Percentiles rank a stretch among this genome's conserved stretches.
Evolutionary conservation across 2,888 invertebrate genomes (phyloP).

Genomic region (Plusia festucae): DNA sequence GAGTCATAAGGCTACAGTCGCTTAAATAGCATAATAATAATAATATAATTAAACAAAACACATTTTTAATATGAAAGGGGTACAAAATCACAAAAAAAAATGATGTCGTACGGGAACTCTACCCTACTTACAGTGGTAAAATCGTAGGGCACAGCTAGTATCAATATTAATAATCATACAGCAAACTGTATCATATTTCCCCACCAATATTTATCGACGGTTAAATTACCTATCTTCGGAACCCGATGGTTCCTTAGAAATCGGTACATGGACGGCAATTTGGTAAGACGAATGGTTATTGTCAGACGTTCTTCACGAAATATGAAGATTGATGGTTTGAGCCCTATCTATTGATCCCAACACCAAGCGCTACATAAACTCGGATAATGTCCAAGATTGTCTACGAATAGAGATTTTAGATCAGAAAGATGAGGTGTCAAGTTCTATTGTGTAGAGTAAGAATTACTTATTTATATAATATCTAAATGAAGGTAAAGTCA

Average conservation of each 20-base stretch:
- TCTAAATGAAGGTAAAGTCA: too few relatives aligned
- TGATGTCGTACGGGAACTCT: too few relatives aligned
- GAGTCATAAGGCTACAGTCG: too few relatives aligned
- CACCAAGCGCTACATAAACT: conserved; percentile 36
- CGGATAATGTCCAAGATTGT: conserved; percentile 41
- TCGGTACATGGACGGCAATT: conserved; percentile 74
- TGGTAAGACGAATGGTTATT: conserved; percentile 79
- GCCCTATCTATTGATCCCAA: conserved; percentile 64
- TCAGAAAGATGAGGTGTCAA: too few relatives aligned
- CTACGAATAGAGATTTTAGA: not conserved
- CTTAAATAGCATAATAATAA: too few relatives aligned
- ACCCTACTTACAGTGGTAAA: too few relatives aligned
- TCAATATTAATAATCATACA: not conserved
- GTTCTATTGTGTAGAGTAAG: too few relatives aligned
- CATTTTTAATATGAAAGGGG: too few relatives aligned
- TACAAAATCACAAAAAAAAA: too few relatives aligned
- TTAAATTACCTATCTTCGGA: conserved; percentile 53
- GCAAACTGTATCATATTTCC: conserved; percentile 18
- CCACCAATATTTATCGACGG: conserved; percentile 40
- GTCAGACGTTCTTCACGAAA: conserved; percentile 77
- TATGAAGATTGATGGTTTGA: conserved; percentile 80
- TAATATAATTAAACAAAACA: too few relatives aligned
- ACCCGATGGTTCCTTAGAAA: conserved; percentile 53
- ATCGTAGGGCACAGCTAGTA: too few relatives aligned
- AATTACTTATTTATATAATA: too few relatives aligned